Conservation (phyloP, 92 coral and sea anemone genomes). For the Zoanthus gigantus region DNA sequence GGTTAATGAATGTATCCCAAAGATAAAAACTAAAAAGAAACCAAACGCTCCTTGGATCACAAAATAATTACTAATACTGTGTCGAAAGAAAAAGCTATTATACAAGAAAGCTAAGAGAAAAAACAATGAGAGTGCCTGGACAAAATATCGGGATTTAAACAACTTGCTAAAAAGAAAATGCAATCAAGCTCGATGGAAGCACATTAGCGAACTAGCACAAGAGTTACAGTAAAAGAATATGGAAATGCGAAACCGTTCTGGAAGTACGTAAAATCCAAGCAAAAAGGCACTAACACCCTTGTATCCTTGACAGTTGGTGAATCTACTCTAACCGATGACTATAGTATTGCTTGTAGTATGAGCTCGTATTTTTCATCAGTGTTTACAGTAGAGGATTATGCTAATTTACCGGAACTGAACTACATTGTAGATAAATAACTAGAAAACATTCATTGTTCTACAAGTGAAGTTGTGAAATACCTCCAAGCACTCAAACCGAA, state of each 20-base stretch:
- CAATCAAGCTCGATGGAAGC: not conserved
- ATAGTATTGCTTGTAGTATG: too few species aligned
- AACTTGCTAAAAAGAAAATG: conserved; percentile 44
- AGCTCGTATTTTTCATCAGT: too few species aligned
- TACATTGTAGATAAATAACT: too few species aligned
- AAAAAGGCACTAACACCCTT: too few species aligned
- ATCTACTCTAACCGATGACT: too few species aligned
- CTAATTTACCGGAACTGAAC: too few species aligned
- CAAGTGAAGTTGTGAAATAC: too few species aligned
- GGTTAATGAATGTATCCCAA: conserved; percentile 62
- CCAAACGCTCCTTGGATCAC: conserved; percentile 65
- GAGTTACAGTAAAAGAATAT: conserved; percentile 6
- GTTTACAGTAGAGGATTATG: too few species aligned
- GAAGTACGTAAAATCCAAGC: not conserved
- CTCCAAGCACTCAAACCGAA: too few species aligned
- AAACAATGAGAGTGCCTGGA: conserved; percentile 9
- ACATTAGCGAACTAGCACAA: conserved; percentile 23
- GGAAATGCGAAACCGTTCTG: conserved; percentile 38
- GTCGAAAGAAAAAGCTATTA: conserved; percentile 56
- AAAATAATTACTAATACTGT: conserved; percentile 46
- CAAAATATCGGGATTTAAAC: conserved; percentile 34
- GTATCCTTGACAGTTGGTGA: too few species aligned
- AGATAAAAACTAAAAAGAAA: conserved; percentile 45
- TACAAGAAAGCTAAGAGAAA: conserved; percentile 34
- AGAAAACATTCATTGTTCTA: too few species aligned